These are phyloP conservation scores for Eudasyphora cyanicolor DNA, from an alignment of 2,888 invertebrate genomes.

Conservation along the genomic window DNA sequence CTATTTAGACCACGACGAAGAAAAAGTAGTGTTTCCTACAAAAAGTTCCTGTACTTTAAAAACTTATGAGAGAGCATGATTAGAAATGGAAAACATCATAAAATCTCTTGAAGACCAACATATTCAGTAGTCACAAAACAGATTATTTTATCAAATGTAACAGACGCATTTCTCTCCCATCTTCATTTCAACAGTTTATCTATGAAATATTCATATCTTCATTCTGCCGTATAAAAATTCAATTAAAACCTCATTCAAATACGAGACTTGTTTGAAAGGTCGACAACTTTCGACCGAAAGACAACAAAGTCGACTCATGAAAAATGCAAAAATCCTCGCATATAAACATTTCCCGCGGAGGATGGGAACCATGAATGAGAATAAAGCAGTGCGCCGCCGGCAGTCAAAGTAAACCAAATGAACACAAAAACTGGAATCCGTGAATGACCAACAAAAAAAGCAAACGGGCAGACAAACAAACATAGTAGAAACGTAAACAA, in stretches of 20 bases:
- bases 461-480: conserved; percentile 4
- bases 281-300: conserved; percentile 44
- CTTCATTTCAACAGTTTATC: conserved; percentile 15
- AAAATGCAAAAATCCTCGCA: conserved; percentile 5
- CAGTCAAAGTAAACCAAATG: background rate
- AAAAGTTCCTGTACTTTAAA: too few species aligned
- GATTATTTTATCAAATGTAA: too few species aligned
- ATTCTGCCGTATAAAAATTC: conserved; percentile 52
- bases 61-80: too few species aligned
- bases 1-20: too few species aligned
- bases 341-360: background rate
- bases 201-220: conserved; percentile 59
- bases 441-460: conserved; percentile 44
- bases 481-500: conserved; percentile 19
- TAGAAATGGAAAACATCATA: too few species aligned
- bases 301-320: conserved; percentile 16
- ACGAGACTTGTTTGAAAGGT: conserved; percentile 33
- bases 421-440: background rate
- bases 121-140: too few species aligned
- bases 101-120: too few species aligned
- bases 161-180: too few species aligned
- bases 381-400: background rate
- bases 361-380: background rate
- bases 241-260: conserved; percentile 55
- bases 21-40: too few species aligned